Conservation (phyloP, 1,140 invertebrate genomes). For the Hyles vespertilio region DNA sequence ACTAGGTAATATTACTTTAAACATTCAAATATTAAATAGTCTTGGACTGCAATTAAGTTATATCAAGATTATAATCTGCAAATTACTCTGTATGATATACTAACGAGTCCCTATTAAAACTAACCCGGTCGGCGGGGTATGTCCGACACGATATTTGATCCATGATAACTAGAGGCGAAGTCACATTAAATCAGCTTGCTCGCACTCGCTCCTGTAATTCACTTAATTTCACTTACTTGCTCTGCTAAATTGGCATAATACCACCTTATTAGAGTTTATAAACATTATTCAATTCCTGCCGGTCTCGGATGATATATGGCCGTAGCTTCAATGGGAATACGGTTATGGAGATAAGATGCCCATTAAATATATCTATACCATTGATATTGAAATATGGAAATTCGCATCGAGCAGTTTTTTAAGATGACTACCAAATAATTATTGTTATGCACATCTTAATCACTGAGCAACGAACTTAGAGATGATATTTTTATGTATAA, state of each 20-base stretch:
- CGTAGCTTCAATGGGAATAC: constrained; percentile 12
- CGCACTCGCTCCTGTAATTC: constrained; percentile 44
- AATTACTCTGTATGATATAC: constrained; percentile 44
- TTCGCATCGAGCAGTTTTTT: too few relatives aligned
- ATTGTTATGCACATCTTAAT: too few relatives aligned
- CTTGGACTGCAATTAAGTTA: too few relatives aligned
- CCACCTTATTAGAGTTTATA: constrained; percentile 42
- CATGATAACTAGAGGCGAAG: constrained; percentile 67
- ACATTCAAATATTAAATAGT: too few relatives aligned
- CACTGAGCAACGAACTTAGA: too few relatives aligned
- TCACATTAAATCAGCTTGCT: constrained; percentile 58
- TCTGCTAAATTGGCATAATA: constrained; percentile 41
- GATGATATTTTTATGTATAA: too few relatives aligned
- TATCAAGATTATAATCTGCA: neutral
- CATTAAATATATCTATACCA: too few relatives aligned
- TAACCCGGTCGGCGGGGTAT: constrained; percentile 44
- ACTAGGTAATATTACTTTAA: too few relatives aligned
- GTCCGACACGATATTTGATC: constrained; percentile 52
- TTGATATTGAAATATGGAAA: too few relatives aligned
- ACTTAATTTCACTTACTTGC: constrained; percentile 62
- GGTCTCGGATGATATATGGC: constrained; percentile 32
- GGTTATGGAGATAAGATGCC: constrained; percentile 7
- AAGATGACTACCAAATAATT: too few relatives aligned
- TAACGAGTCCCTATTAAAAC: constrained; percentile 66
- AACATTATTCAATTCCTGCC: constrained; percentile 39